Percentiles rank a stretch among this genome's conserved stretches.
Evolutionary conservation across 2,113 vertebrate species (phyloP).

Genomic region (Leptocoma aspasia): DNA sequence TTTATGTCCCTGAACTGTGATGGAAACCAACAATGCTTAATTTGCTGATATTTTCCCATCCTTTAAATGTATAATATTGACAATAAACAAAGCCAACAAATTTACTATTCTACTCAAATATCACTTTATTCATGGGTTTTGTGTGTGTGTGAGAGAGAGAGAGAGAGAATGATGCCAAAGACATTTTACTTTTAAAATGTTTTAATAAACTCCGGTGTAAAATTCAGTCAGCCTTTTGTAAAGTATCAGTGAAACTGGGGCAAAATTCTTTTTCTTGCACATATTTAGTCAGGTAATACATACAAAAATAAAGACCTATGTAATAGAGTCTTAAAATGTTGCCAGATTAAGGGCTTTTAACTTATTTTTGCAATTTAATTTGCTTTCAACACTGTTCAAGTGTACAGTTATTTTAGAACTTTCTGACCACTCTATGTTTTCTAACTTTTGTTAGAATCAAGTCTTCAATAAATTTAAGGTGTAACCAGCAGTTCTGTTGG

Average conservation of each 20-base stretch:
- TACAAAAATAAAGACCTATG: neutral
- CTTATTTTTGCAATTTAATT: neutral
- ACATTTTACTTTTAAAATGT: neutral
- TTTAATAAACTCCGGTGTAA: neutral
- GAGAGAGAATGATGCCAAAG: neutral
- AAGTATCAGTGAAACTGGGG: neutral
- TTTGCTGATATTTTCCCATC: neutral
- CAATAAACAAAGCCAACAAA: neutral
- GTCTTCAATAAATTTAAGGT: neutral
- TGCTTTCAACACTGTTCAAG: neutral
- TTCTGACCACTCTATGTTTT: neutral
- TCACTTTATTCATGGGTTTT: neutral
- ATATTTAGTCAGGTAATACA: neutral
- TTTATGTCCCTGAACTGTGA: neutral
- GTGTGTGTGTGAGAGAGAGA: neutral
- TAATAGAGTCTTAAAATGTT: neutral
- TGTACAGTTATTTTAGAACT: neutral
- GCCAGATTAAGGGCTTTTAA: neutral
- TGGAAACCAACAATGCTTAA: neutral
- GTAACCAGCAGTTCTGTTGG: neutral
- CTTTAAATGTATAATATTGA: neutral
- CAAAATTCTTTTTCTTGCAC: neutral
- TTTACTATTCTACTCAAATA: neutral
- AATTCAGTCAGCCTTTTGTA: neutral
- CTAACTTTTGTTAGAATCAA: neutral